These are phyloP conservation scores for Coboldia fuscipes DNA, from an alignment of 1,140 invertebrate species.

Conservation along the genomic window DNA sequence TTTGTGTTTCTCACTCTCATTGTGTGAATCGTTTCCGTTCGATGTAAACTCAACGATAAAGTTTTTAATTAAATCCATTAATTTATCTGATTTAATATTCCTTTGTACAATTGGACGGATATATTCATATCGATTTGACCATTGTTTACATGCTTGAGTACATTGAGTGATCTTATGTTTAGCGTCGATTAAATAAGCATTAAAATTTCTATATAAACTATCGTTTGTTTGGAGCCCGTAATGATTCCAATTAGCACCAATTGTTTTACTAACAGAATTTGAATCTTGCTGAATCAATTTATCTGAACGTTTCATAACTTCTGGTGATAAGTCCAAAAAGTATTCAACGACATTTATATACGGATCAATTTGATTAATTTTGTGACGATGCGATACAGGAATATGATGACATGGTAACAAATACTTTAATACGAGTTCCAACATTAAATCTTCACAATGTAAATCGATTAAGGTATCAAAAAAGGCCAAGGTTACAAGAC, in stretches of 20 bases:
- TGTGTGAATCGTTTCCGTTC: not conserved
- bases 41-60: constrained; percentile 15
- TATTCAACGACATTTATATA: constrained; percentile 64
- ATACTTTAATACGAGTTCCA: constrained; percentile 74
- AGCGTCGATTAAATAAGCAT: constrained; percentile 65
- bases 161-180: constrained; percentile 49
- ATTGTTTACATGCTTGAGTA: constrained; percentile 44
- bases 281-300: constrained; percentile 10
- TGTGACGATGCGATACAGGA: constrained; percentile 57
- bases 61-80: constrained; percentile 11
- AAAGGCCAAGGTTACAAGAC: constrained; percentile 71
- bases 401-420: constrained; percentile 77
- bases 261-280: constrained; percentile 17
- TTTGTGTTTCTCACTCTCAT: constrained; percentile 16
- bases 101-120: constrained; percentile 12
- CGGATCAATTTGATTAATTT: constrained; percentile 54
- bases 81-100: constrained; percentile 12
- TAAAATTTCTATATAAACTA: constrained; percentile 53
- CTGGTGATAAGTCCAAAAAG: constrained; percentile 62
- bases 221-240: constrained; percentile 26
- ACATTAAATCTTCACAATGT: constrained; percentile 94
- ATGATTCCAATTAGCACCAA: constrained; percentile 25
- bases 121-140: constrained; percentile 31
- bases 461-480: constrained; percentile 80
- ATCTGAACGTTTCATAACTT: constrained; percentile 18